Percentiles rank a stretch among this genome's conserved stretches.
These are phyloP conservation scores for Lepidurus packardi DNA, from an alignment of 1,140 invertebrate genomes.

Conservation along the genomic window DNA sequence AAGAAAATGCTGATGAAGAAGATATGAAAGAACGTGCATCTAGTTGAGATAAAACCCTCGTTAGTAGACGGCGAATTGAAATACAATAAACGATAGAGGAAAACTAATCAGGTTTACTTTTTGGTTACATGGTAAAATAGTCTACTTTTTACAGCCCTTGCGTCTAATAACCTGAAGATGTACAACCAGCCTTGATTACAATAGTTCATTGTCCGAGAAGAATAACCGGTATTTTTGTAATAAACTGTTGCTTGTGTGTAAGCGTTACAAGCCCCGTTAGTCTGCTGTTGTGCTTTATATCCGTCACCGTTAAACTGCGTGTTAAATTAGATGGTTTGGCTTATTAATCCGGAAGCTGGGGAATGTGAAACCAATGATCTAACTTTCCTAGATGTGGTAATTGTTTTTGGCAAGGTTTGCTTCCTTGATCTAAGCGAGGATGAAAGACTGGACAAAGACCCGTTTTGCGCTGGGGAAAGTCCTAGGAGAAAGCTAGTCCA, in stretches of 20 bases:
- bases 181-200: not conserved
- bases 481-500: not conserved
- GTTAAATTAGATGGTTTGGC: not conserved
- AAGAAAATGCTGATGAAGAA: slow-evolving; percentile 32
- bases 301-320: not conserved
- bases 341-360: not conserved
- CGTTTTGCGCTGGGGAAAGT: not conserved
- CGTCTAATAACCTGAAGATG: not conserved
- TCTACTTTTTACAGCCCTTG: too few relatives aligned
- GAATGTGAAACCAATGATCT: not conserved
- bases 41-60: not conserved
- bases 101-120: not conserved
- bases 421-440: not conserved
- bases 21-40: not conserved
- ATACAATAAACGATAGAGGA: not conserved
- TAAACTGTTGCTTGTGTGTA: not conserved
- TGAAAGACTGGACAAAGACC: not conserved
- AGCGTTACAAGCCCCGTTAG: not conserved
- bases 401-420: not conserved
- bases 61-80: slow-evolving; percentile 4
- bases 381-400: not conserved
- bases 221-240: too few relatives aligned
- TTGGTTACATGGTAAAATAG: too few relatives aligned
- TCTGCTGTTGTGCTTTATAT: not conserved
- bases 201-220: not conserved